Conservation (phyloP, 2,797 vertebrate species). For the Lepidocolaptes lacrymiger region DNA sequence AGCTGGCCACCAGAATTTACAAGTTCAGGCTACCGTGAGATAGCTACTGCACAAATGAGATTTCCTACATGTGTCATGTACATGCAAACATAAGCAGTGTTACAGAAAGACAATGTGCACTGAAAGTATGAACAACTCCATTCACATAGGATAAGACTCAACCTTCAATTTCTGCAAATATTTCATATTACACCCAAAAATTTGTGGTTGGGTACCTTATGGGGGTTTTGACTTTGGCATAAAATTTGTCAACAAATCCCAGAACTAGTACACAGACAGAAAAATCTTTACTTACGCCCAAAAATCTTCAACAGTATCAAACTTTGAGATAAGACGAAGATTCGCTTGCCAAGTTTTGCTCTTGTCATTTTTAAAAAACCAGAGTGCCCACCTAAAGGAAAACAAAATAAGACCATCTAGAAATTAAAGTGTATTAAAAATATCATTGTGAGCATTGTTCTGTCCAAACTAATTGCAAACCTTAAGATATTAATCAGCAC, state of each 20-base stretch:
- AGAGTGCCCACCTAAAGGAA: slow-evolving; percentile 91
- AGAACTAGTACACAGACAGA: rapidly evolving
- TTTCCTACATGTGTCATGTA: rapidly evolving
- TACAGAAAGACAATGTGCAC: neutral
- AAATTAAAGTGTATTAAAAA: neutral
- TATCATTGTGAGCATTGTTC: neutral
- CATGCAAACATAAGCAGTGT: neutral
- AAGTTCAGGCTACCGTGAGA: neutral
- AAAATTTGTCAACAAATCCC: neutral
- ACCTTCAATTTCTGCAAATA: neutral
- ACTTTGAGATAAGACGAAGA: slow-evolving; percentile 95
- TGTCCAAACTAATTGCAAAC: neutral
- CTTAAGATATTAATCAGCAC: neutral
- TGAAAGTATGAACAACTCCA: neutral
- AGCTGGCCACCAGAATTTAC: neutral
- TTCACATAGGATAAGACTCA: neutral
- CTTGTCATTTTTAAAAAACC: slow-evolving; percentile 99
- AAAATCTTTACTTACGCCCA: slow-evolving; percentile 90
- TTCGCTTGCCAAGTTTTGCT: slow-evolving; percentile 99
- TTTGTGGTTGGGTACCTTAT: neutral
- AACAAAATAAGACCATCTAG: neutral
- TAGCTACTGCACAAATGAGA: neutral
- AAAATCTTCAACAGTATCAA: slow-evolving; percentile 98
- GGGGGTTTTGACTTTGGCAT: neutral
- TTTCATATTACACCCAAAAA: neutral